Evolutionary conservation across 1,140 invertebrate species (phyloP).

Genomic region (Leptopilina clavipes): DNA sequence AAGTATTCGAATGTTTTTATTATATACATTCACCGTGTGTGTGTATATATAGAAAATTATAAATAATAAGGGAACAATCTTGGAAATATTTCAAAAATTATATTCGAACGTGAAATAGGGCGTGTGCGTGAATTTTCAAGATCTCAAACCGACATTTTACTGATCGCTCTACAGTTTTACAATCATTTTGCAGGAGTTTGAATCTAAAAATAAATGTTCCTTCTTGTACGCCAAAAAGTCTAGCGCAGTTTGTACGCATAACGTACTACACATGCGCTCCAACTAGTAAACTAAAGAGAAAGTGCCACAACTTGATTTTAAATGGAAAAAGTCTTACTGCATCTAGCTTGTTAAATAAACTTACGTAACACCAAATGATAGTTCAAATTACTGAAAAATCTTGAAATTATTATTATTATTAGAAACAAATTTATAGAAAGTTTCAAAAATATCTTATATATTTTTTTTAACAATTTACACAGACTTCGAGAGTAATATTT

Average conservation of each 20-base stretch:
- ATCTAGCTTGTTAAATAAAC: slow-evolving; percentile 25
- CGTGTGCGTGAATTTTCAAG: not conserved
- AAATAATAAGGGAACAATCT: no score
- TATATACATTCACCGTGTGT: no score
- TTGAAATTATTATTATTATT: not conserved
- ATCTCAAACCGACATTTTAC: not conserved
- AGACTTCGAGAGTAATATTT: no score
- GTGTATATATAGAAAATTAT: no score
- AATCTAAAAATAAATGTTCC: slow-evolving; percentile 14
- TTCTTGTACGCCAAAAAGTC: slow-evolving; percentile 2
- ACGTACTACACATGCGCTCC: slow-evolving; percentile 25
- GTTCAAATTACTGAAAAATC: slow-evolving; percentile 21
- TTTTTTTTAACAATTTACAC: no score
- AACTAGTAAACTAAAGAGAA: slow-evolving; percentile 5
- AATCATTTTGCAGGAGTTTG: not conserved
- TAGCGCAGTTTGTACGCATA: slow-evolving; percentile 19
- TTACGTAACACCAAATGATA: slow-evolving; percentile 7
- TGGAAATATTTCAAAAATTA: no score
- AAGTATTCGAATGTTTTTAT: no score
- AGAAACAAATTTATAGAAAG: not conserved
- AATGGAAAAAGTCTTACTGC: slow-evolving; percentile 28
- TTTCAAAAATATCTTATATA: not conserved
- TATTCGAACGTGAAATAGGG: no score
- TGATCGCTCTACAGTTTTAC: slow-evolving; percentile 8
- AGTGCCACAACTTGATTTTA: slow-evolving; percentile 28